Evolutionary conservation across 2,113 vertebrate genomes (phyloP), one percentile per base, ranked within the genome.

Genomic region (Macquaria australasica): DNA sequence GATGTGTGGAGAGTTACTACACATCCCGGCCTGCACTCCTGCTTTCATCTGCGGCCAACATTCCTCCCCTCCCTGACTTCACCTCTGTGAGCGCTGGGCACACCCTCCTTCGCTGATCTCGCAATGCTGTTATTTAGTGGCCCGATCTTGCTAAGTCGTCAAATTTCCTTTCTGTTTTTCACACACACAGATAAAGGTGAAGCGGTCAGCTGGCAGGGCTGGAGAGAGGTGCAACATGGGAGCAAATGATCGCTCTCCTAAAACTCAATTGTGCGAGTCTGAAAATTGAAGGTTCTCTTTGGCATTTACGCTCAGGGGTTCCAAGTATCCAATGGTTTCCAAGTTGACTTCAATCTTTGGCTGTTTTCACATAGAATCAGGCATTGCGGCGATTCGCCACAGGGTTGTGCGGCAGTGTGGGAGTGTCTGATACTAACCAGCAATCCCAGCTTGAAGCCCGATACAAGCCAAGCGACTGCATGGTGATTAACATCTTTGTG

Each of bases 41-140:
- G 71, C 93, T 94, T 93, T 95, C 86, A 94, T 95, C 91, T 85
- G 55, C 67, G 2, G 91, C 93, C 93, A 95, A 89, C 90, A 93
- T 93, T 93, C 94, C 82, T 92, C 79, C 66, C 55, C 71, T 84
- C 86, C 82, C 81, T 84, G 69, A 78, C 75, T 89, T 86, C 82
- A 88, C 87, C 90, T 86, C 83, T 82, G 74, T 7, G 39, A 82
- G 75, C 11, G 59, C 64, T 51, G 21, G 82, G 51, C 90, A 83
- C 91, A 83, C 90, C 91, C 90, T 87, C 85, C 77, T 34, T 76
- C 41, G 1, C 62, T 16, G 56, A 8, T 79, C 79, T 88, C 89
- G 34, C 34, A 87, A n/a, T 56, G 83, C 76, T 89, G 71, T 87
- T 85, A 88, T 90, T 92, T 82, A 84, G 81, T 53, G 76, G 62